A percentile compares a stretch with the other conserved stretches of the same genome.
Conservation (phyloP, 64 coral and sea anemone genomes). For the Catalaphyllia jardinei region DNA sequence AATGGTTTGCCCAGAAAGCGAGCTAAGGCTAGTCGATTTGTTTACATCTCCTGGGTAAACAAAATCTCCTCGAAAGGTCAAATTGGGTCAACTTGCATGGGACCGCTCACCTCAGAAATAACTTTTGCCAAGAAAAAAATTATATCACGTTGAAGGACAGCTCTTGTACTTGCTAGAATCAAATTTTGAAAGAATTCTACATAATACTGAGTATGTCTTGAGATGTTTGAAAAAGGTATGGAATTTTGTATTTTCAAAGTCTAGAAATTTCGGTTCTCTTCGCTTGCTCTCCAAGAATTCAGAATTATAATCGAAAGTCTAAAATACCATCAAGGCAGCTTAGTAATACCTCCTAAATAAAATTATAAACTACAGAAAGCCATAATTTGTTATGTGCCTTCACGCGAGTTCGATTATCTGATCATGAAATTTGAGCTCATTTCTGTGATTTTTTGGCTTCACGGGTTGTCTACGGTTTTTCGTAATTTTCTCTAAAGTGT, state of each 20-base stretch:
- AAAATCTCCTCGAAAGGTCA: slow-evolving; percentile 25
- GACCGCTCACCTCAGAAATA: slow-evolving; percentile 19
- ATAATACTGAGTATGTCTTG: slow-evolving; percentile 32
- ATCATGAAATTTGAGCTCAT: slow-evolving; percentile 47
- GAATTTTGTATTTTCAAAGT: neutral
- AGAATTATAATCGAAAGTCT: slow-evolving; percentile 32
- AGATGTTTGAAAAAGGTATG: neutral
- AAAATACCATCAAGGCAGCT: slow-evolving; percentile 39
- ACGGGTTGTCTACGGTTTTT: slow-evolving; percentile 33
- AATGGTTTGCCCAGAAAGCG: slow-evolving; percentile 35
- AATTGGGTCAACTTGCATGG: slow-evolving; percentile 31
- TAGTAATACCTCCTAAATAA: slow-evolving; percentile 44
- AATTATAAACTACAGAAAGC: slow-evolving; percentile 28
- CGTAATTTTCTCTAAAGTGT: neutral
- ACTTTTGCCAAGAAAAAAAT: slow-evolving; percentile 37
- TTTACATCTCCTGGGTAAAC: slow-evolving; percentile 20
- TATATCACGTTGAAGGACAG: slow-evolving; percentile 16
- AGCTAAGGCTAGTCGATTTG: slow-evolving; percentile 26
- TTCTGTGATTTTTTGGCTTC: slow-evolving; percentile 40
- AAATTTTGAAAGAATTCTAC: slow-evolving; percentile 28
- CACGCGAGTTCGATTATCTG: slow-evolving; percentile 36
- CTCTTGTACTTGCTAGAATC: slow-evolving; percentile 29
- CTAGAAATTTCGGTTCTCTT: slow-evolving; percentile 28
- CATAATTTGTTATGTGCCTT: slow-evolving; percentile 27
- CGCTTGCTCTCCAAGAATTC: slow-evolving; percentile 32